Percentiles rank a stretch among this genome's conserved stretches.
Evolutionary conservation across 2,888 invertebrate species (phyloP).

Genomic region (Idaea straminata): DNA sequence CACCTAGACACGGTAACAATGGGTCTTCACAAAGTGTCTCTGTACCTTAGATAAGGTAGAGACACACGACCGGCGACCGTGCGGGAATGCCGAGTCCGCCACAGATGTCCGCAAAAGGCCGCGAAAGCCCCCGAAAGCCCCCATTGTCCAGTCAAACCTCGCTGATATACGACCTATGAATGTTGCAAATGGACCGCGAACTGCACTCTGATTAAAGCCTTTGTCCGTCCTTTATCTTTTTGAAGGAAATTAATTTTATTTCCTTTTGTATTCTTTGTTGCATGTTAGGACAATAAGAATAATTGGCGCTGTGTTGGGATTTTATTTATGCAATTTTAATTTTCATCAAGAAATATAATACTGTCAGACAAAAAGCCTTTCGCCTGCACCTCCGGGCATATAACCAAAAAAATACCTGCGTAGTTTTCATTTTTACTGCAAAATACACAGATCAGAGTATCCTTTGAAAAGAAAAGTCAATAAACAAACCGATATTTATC

Average conservation of each 20-base stretch:
- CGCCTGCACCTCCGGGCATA: too few species aligned
- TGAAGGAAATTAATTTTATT: neutral
- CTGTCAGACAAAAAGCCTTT: too few species aligned
- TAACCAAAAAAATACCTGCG: too few species aligned
- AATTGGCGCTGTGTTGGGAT: too few species aligned
- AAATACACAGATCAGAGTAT: neutral
- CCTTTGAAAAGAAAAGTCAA: neutral
- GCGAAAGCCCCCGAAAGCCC: neutral
- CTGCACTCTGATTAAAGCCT: conserved; percentile 11
- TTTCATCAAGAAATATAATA: too few species aligned
- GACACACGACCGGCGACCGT: neutral
- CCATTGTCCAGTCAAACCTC: neutral
- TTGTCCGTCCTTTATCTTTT: neutral
- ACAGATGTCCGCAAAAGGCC: neutral
- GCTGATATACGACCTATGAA: conserved; percentile 14
- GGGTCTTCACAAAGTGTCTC: neutral
- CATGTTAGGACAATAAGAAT: neutral
- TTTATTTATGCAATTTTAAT: too few species aligned
- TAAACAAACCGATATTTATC: neutral
- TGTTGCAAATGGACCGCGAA: conserved; percentile 16
- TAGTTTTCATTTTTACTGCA: too few species aligned
- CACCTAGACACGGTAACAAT: neutral
- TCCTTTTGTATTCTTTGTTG: neutral
- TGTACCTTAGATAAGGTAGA: neutral
- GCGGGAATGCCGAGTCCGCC: neutral